These are phyloP conservation scores for Protomyctophum bolini DNA, from an alignment of 2,113 vertebrate species.

Conservation along the genomic window DNA sequence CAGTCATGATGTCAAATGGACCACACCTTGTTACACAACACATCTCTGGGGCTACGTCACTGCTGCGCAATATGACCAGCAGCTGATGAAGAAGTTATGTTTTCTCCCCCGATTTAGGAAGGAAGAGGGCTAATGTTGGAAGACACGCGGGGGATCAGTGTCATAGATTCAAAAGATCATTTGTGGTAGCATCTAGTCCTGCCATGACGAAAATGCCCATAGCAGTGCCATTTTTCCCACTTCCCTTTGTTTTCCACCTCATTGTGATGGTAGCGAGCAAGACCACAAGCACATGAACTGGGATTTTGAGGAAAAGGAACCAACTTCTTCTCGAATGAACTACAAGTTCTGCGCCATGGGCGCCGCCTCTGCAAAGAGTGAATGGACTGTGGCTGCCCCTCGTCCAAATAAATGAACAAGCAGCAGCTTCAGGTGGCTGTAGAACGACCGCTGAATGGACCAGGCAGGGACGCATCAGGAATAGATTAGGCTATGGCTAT, in stretches of 20 bases:
- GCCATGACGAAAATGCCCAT: not conserved
- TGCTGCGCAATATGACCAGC: not conserved
- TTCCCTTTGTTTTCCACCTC: not conserved
- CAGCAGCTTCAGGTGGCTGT: slow-evolving; percentile 3
- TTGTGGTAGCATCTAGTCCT: not conserved
- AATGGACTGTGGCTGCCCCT: not conserved
- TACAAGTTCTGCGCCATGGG: not conserved
- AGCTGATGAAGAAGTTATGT: not conserved
- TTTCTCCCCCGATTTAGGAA: not conserved
- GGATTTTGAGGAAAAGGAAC: not conserved
- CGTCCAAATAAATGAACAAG: not conserved
- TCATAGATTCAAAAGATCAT: not conserved
- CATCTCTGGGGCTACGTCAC: slow-evolving; percentile 1
- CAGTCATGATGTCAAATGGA: not conserved
- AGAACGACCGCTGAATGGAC: not conserved
- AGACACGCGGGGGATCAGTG: not conserved
- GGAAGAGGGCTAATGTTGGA: not conserved
- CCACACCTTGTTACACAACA: slow-evolving; percentile 1
- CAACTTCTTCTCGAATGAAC: slow-evolving; percentile 1
- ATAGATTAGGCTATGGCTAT: not conserved
- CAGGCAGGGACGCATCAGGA: not conserved
- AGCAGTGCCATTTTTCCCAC: not conserved
- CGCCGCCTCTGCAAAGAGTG: not conserved
- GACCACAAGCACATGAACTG: not conserved
- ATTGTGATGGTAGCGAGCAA: not conserved